Percentiles rank a stretch among this genome's conserved stretches.
phyloP scores from a whole-genome alignment of 2,113 vertebrate species.

The Cinclus mexicanus region DNA sequence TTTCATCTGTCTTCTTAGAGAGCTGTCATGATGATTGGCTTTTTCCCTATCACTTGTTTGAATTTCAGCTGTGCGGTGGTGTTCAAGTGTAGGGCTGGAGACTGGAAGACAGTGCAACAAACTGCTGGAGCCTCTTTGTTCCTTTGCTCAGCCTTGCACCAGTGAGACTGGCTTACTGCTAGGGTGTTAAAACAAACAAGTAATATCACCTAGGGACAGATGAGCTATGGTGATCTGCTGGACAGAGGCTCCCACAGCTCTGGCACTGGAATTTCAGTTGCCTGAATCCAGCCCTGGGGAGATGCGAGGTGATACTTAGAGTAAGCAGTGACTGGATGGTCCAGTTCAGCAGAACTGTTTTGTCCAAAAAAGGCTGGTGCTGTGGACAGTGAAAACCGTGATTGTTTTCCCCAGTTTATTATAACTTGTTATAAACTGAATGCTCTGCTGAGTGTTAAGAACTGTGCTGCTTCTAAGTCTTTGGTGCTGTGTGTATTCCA shows the following conservation, averaged over 20 bases:
- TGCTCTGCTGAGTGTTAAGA: background rate
- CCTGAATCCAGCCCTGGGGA: background rate
- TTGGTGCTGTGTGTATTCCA: background rate
- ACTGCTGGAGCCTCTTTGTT: background rate
- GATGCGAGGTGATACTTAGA: background rate
- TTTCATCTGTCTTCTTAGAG: background rate
- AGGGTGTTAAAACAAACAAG: background rate
- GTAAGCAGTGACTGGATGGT: fast-evolving
- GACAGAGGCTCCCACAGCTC: background rate
- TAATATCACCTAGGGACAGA: background rate
- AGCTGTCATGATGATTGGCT: background rate
- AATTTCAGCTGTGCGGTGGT: background rate
- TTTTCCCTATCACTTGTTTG: background rate
- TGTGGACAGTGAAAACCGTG: background rate
- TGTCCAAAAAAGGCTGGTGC: background rate
- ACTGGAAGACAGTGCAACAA: background rate
- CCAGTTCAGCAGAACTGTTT: background rate
- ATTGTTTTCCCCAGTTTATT: background rate
- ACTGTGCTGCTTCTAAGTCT: background rate
- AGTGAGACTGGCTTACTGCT: background rate
- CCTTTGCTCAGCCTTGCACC: background rate
- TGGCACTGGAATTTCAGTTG: background rate
- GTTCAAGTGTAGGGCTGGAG: background rate
- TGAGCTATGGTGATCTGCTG: background rate
- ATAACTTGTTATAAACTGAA: background rate